Percentiles rank a stretch among this genome's conserved stretches.
phyloP scores from a whole-genome alignment of 2,113 vertebrate genomes.

The Chrysochloris asiatica region DNA sequence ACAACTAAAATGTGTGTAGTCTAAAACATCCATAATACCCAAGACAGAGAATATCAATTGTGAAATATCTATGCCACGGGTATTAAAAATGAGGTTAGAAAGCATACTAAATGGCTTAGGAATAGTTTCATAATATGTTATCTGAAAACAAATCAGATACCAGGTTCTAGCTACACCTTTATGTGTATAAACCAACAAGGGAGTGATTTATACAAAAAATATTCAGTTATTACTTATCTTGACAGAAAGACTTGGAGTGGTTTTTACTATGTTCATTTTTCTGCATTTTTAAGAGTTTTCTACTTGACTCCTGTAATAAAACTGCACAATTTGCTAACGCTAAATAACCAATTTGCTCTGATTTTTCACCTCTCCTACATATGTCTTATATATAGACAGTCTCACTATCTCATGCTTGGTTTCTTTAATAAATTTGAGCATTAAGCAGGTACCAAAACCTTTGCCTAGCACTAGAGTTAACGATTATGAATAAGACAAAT shows the following conservation, averaged over 20 bases:
- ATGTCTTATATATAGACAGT: background rate
- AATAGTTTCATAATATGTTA: background rate
- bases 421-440: slow-evolving; percentile 20
- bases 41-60: background rate
- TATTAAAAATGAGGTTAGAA: slow-evolving; percentile 13
- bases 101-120: background rate
- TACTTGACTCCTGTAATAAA: slow-evolving; percentile 51
- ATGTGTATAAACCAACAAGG: background rate
- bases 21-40: background rate
- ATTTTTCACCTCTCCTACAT: background rate
- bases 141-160: slow-evolving; percentile 15
- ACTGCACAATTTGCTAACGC: background rate
- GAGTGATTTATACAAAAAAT: slow-evolving; percentile 22
- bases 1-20: slow-evolving; percentile 16
- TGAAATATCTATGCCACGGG: background rate
- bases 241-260: background rate
- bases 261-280: slow-evolving; percentile 43
- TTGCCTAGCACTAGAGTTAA: background rate
- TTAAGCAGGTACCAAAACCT: background rate
- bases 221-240: slow-evolving; percentile 27
- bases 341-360: background rate
- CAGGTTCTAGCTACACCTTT: background rate
- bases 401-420: background rate
- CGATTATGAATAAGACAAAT: slow-evolving; percentile 30
- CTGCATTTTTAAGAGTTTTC: slow-evolving; percentile 31